Evolutionary conservation across 1,140 invertebrate genomes (phyloP), one percentile per base, ranked within the genome.

Genomic region (Chionoecetes opilio): DNA sequence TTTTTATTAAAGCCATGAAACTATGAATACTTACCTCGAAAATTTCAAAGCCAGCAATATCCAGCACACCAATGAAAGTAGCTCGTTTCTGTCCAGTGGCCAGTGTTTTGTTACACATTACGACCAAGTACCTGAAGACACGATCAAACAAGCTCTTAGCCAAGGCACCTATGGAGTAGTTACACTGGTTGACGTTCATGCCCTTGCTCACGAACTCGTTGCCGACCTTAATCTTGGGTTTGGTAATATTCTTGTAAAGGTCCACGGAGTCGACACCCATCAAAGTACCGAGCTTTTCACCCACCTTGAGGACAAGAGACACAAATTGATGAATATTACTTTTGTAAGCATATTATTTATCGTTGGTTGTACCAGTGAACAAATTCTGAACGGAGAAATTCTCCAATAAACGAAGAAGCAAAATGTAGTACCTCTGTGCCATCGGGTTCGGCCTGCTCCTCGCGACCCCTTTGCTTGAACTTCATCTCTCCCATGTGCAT

Each of bases 71-170:
- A 97, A 99, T 99, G 98, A 99, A 99, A 97, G 99, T 99, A 97
- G 99, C 99, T 97, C 99, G 98, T 98, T 99, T 99, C 97, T 99
- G 99, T 99, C 97, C 97, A 97, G 96, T 98, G 97, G 97, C 97
- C 97, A 94, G 97, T 97, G 82, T 97, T 96, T 97, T 97, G 97
- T 97, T 97, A 96, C 97, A 97, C 95, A 97, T 97, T 92, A 96
- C 97, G 38, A 97, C 97, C 93, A 97, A 96, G 97, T 97, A 97
- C 82, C 97, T 97, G 96, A 97, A 97, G 96, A 97, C 96, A 97
- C 99, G 98, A 98, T 99, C 99, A 97, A 99, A 99, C 97, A 99
- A 98, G 97, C 98, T 99, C 98, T 99, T 99, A 97, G 99, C 98
- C 97, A 99, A 98, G 97, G 99, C 99, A 98, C 99, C 99, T 92